These are phyloP conservation scores for Pelvicachromis taeniatus DNA, from an alignment of 2,113 vertebrate species.

Conservation along the genomic window DNA sequence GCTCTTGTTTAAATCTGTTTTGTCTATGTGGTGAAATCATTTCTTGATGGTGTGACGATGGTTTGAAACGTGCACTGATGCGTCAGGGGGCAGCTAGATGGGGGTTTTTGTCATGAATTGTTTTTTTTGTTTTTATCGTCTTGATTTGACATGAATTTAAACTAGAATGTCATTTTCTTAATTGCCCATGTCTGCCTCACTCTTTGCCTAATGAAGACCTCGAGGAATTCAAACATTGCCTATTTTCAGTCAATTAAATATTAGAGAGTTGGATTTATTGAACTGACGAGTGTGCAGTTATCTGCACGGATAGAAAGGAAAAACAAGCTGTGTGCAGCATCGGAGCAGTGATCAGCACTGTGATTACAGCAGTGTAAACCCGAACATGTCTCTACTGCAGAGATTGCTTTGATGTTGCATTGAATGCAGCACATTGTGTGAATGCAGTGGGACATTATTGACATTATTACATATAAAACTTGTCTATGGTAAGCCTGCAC, in stretches of 20 bases:
- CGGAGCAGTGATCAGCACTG: accelerated
- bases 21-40: neutral
- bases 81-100: neutral
- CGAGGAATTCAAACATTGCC: accelerated
- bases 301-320: neutral
- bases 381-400: neutral
- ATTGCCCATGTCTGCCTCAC: neutral
- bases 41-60: neutral
- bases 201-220: neutral
- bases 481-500: neutral
- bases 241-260: neutral
- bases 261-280: neutral
- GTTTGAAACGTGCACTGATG: neutral
- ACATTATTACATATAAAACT: neutral
- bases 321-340: neutral
- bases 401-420: neutral
- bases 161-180: neutral
- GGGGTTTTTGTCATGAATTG: neutral
- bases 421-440: neutral
- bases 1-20: accelerated
- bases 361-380: neutral
- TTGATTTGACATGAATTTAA: neutral
- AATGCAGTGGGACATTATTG: neutral
- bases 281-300: too few relatives aligned
- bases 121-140: neutral